Evolutionary conservation across 2,888 invertebrate species (phyloP), one percentile per base, ranked within the genome.

Genomic region (Drosophila ustulata): DNA sequence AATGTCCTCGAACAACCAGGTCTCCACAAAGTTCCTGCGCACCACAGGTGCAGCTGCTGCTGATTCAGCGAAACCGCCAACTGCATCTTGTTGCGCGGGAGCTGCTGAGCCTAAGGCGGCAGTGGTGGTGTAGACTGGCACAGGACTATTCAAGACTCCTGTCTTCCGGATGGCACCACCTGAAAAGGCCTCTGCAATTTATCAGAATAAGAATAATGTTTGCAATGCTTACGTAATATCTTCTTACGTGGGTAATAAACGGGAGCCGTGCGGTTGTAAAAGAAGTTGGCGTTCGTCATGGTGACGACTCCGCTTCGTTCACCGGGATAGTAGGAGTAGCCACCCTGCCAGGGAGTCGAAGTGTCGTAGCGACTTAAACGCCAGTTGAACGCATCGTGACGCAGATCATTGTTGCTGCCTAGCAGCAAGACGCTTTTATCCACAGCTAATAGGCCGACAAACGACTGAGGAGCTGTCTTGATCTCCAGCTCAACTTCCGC

Each of bases 361-460:
- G 93, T 92, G 77, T 95, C 95, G 83, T 95, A 96, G 0, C 93
- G 93, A 58, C 93, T 93, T 49, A 96, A 86, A 74, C 96, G 95
- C 73, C 94, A 93, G 37, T 94, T 91, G 0, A 96, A 94, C 83
- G 94, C 92, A 23, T 93, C 92, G 91, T 94, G 90, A 2, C 89
- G 90, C 1, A 94, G 68, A 75, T 94, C 94, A 53, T 92, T 92
- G 52, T 96, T 96, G 32, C 93, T 93, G 88, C 95, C 95, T 45
- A 97, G 92, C 2, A 96, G 90, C 2, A 96, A 91, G 2, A 96
- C 96, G 89, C 96, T 96, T 91, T 97, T 95, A 92, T 99, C 98
- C 2, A 97, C 95, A 0, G 97, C 98, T 75, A 98, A 92, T 6
- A 99, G 92, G 1, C 97, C 98, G 3, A 98, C 96, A 80, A 96